phyloP scores from a whole-genome alignment of 64 coral and sea anemone genomes.

The Platygyra sinensis region DNA sequence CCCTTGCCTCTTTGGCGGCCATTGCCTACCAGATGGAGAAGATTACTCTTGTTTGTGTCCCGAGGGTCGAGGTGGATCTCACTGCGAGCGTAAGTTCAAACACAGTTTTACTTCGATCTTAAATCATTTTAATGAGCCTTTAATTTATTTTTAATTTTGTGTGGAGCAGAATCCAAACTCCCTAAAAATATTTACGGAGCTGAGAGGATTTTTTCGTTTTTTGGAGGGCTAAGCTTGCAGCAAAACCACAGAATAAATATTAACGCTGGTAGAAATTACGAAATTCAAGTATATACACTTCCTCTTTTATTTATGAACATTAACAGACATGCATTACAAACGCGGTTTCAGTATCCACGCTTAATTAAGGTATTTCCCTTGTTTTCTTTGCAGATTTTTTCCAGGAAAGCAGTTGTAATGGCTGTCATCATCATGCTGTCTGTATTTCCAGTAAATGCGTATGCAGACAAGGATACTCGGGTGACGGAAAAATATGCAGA shows the following conservation, averaged over 20 bases:
- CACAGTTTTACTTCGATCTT: not conserved
- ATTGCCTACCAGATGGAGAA: slow-evolving; percentile 24
- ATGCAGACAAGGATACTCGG: slow-evolving; percentile 54
- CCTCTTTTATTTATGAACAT: too few species aligned
- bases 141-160: too few species aligned
- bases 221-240: too few species aligned
- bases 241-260: too few species aligned
- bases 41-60: slow-evolving; percentile 49
- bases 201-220: too few species aligned
- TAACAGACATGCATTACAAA: too few species aligned
- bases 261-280: too few species aligned
- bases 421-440: slow-evolving; percentile 66
- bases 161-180: too few species aligned
- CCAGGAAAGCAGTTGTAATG: slow-evolving; percentile 43
- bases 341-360: not conserved
- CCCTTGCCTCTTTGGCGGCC: slow-evolving; percentile 57
- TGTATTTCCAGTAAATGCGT: slow-evolving; percentile 53
- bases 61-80: slow-evolving; percentile 21
- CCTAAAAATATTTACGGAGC: too few species aligned
- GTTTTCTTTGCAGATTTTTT: not conserved
- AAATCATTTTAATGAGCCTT: not conserved
- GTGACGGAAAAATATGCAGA: slow-evolving; percentile 49
- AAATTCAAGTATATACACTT: too few species aligned
- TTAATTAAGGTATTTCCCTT: not conserved
- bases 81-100: slow-evolving; percentile 47